Conservation (phyloP, 2,797 vertebrate species). For the Ptychobarbus kaznakovi region DNA sequence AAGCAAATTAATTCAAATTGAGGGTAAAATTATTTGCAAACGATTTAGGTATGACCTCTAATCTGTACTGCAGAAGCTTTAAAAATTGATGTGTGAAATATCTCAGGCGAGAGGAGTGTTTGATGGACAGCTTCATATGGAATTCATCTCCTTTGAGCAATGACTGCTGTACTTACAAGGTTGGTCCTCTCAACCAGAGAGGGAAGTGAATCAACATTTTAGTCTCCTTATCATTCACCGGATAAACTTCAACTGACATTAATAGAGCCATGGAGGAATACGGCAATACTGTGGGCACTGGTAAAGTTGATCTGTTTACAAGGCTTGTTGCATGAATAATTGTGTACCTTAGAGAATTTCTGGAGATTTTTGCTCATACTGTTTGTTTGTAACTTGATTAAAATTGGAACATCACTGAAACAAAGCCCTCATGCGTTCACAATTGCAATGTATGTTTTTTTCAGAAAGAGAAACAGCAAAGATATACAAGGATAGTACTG, state of each 20-base stretch:
- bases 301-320: neutral
- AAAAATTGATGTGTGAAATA: slow-evolving; percentile 28
- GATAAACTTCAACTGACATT: slow-evolving; percentile 22
- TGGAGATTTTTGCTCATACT: neutral
- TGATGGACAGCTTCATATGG: slow-evolving; percentile 38
- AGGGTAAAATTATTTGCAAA: slow-evolving; percentile 2
- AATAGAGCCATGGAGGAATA: slow-evolving; percentile 1
- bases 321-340: neutral
- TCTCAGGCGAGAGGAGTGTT: neutral
- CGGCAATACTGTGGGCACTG: neutral
- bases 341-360: neutral
- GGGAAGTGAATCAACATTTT: slow-evolving; percentile 21
- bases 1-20: neutral
- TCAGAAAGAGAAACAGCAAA: neutral
- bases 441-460: neutral
- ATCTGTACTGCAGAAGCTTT: neutral
- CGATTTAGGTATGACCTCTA: neutral
- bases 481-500: neutral
- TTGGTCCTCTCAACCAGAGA: slow-evolving; percentile 23
- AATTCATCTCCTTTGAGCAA: slow-evolving; percentile 17
- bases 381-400: slow-evolving; percentile 10
- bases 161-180: slow-evolving; percentile 40
- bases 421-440: neutral
- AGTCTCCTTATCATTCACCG: slow-evolving; percentile 7
- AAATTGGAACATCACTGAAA: neutral